Evolutionary conservation across 1,140 invertebrate genomes (phyloP).

Genomic region (Zophobas morio): DNA sequence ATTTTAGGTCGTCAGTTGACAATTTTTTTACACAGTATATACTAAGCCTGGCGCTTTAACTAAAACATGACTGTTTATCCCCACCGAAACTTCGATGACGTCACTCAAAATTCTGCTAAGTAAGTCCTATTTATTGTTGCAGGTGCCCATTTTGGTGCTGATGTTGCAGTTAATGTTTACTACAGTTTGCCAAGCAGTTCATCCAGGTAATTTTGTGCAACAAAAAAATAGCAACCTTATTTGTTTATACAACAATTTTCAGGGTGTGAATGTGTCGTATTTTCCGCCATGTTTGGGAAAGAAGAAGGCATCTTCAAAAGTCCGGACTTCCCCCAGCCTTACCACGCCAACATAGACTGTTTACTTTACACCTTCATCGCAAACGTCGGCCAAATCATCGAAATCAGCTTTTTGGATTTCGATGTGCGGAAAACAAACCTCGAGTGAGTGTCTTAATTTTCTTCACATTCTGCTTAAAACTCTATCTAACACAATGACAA

Average conservation of each 20-base stretch:
- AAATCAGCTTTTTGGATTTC: constrained; percentile 86
- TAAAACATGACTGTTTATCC: too few relatives aligned
- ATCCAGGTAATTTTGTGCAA: neutral
- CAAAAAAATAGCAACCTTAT: neutral
- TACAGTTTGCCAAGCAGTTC: neutral
- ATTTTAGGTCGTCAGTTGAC: too few relatives aligned
- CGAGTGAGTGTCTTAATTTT: constrained; percentile 72
- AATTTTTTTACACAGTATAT: too few relatives aligned
- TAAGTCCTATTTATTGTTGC: too few relatives aligned
- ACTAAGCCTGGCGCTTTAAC: too few relatives aligned
- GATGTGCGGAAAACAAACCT: constrained; percentile 76
- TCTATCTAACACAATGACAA: neutral
- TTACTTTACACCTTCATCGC: constrained; percentile 90
- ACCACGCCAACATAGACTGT: constrained; percentile 83
- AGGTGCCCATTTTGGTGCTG: too few relatives aligned
- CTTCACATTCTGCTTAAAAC: neutral
- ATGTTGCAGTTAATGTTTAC: too few relatives aligned
- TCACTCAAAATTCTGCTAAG: too few relatives aligned
- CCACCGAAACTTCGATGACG: too few relatives aligned
- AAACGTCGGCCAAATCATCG: constrained; percentile 83
- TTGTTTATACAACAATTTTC: constrained; percentile 56
- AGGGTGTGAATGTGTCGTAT: constrained; percentile 88
- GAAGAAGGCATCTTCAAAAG: constrained; percentile 86
- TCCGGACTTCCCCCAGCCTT: constrained; percentile 84
- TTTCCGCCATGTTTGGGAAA: constrained; percentile 84